These are phyloP conservation scores for Antedon bifida DNA, from an alignment of 35 echinoderm and acorn worm genomes.

Conservation along the genomic window DNA sequence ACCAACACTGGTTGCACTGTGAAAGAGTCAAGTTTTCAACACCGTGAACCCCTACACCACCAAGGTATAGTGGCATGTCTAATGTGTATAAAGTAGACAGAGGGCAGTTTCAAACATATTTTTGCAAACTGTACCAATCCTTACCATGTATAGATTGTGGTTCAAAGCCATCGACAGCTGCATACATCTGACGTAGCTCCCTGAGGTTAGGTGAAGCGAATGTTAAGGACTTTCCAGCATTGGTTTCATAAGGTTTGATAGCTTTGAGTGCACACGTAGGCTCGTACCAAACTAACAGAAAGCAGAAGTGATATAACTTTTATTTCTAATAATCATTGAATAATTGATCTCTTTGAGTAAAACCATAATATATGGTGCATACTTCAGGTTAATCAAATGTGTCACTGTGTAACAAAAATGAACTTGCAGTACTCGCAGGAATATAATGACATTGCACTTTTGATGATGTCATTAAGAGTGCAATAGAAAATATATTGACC, in stretches of 20 bases:
- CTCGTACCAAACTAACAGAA: constrained; percentile 91
- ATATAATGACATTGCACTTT: no score
- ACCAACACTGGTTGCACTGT: no score
- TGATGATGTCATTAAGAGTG: no score
- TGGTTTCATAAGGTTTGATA: constrained; percentile 52
- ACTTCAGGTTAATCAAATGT: no score
- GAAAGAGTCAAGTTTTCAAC: no score
- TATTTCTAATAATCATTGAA: not conserved
- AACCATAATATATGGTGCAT: not conserved
- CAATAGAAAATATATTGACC: no score
- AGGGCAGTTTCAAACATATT: not conserved
- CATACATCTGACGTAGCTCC: constrained; percentile 70
- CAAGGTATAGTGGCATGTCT: no score
- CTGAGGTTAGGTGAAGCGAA: constrained; percentile 85
- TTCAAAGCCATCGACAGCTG: constrained; percentile 38
- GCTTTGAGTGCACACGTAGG: constrained; percentile 74
- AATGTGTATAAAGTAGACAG: not conserved
- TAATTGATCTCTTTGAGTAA: not conserved
- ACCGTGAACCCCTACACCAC: no score
- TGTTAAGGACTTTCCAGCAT: constrained; percentile 48
- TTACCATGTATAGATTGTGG: not conserved
- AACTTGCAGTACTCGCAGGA: no score
- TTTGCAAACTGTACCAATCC: no score
- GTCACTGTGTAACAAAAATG: no score
- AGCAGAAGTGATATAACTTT: not conserved